Evolutionary conservation across 2,113 vertebrate genomes (phyloP), one percentile per base, ranked within the genome.

Genomic region (Chrysochloris asiatica): DNA sequence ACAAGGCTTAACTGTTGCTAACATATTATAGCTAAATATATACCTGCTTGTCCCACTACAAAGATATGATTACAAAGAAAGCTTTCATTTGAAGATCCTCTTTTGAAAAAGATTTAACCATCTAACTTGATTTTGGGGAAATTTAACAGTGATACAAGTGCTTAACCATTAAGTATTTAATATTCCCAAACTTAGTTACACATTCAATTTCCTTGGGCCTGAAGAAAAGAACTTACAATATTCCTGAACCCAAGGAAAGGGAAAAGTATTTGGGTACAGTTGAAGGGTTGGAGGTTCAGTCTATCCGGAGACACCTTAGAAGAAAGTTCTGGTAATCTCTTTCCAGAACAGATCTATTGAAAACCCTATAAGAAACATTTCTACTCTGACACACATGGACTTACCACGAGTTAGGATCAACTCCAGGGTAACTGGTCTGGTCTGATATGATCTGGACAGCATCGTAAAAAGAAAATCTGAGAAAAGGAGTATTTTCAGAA

Each of bases 111-210:
- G 0, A 56, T 79, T 30, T 52, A 59, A 38, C 8, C 5, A 47
- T 4, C 33, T 71, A 76, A 54, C 16, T 56, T 85, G 50, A 79
- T 75, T 43, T 33, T 8, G 43, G 61, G 36, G 36, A 82, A 88
- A 56, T 33, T 12, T 38, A 30, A 93, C 4, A 56, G 61, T n/a
- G 19, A 56, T 30, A 89, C 54, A 79, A 45, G 16, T 83, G 14
- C 45, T 91, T 52, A 67, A 75, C 88, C 36, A 50, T 33, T 22
- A 92, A 83, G 24, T 56, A 75, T 8, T 41, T 67, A 43, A 67
- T 63, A 69, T 33, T 14, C 63, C 9, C 43, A 87, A 77, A 19
- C 38, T 22, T 38, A 50, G 41, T n/a, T 30, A 76, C 16, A 8
- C 3, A 48, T 36, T 76, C 7, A 79, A 12, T 11, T 78, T 94